These are phyloP conservation scores for Rhynchophorus ferrugineus DNA, from an alignment of 1,140 invertebrate species.

Conservation along the genomic window DNA sequence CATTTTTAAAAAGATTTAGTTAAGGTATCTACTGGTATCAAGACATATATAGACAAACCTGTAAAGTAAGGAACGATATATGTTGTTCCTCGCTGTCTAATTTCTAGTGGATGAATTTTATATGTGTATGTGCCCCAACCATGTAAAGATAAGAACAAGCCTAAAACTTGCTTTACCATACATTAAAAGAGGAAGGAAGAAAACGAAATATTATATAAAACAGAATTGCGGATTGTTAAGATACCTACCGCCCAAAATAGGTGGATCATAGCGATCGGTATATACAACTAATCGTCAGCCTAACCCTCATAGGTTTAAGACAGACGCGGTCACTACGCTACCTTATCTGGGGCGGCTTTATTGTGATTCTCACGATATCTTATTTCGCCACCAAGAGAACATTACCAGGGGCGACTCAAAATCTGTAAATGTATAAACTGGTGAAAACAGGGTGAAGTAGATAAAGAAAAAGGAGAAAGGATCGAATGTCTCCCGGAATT, in stretches of 20 bases:
- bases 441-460: constrained; percentile 41
- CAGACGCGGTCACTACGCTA: constrained; percentile 28
- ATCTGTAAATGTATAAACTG: constrained; percentile 43
- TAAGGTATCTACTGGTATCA: too few relatives aligned
- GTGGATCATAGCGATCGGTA: not conserved
- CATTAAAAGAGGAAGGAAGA: too few relatives aligned
- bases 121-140: not conserved
- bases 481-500: constrained; percentile 17
- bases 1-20: too few relatives aligned
- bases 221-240: too few relatives aligned
- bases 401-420: constrained; percentile 49
- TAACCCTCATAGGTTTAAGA: constrained; percentile 40
- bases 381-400: constrained; percentile 60
- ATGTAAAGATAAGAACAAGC: too few relatives aligned
- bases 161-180: too few relatives aligned
- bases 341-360: constrained; percentile 30
- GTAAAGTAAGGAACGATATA: too few relatives aligned
- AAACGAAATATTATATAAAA: too few relatives aligned
- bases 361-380: constrained; percentile 52
- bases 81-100: too few relatives aligned
- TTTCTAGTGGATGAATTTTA: too few relatives aligned
- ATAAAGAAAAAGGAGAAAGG: constrained; percentile 39
- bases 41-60: too few relatives aligned
- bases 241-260: not conserved
- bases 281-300: constrained; percentile 14